phyloP scores from a whole-genome alignment of 2,888 invertebrate genomes.

The Lamellibrachia satsuma region DNA sequence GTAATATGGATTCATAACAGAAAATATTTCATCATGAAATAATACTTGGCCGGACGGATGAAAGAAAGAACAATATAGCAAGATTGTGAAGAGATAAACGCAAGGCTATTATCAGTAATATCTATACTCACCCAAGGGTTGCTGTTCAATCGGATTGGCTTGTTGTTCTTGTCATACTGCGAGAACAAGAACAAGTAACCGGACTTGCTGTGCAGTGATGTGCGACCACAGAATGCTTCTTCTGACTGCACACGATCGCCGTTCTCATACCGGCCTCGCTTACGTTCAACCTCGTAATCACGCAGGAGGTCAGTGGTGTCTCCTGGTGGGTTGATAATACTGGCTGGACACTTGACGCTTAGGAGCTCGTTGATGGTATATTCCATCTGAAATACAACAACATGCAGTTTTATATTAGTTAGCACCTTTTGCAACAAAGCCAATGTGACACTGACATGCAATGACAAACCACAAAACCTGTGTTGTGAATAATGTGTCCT shows the following conservation, averaged over 20 bases:
- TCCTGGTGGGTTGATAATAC: slow-evolving; percentile 6
- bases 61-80: background rate
- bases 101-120: background rate
- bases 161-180: background rate
- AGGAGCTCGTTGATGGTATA: slow-evolving; percentile 32
- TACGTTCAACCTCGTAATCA: background rate
- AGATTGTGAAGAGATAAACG: background rate
- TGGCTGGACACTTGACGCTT: slow-evolving; percentile 34
- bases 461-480: too few species aligned
- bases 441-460: too few species aligned
- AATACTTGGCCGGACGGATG: background rate
- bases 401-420: background rate
- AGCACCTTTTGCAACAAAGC: background rate
- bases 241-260: background rate
- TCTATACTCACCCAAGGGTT: background rate
- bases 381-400: slow-evolving; percentile 28
- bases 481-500: too few species aligned
- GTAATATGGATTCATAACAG: background rate
- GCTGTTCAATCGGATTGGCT: background rate
- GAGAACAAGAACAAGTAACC: background rate
- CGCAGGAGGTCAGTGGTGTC: background rate
- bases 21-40: background rate
- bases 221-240: background rate
- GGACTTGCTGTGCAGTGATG: background rate
- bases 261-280: background rate